phyloP scores from a whole-genome alignment of 2,888 invertebrate genomes.

The Druceiella hillmani region DNA sequence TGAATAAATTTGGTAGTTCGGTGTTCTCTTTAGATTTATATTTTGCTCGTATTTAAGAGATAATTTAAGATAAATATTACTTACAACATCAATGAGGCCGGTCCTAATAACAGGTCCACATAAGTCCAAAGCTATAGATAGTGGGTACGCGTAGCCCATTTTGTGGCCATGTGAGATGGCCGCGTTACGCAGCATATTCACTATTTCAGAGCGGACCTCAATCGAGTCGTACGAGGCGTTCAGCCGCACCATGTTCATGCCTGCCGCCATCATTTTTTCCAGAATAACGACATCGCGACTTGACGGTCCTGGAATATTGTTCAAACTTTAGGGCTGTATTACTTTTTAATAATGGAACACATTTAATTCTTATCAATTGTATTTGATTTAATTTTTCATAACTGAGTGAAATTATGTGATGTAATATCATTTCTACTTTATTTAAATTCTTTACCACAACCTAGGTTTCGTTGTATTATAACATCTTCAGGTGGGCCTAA shows the following conservation, averaged over 20 bases:
- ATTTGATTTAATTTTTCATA: no score
- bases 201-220: slow-evolving; percentile 39
- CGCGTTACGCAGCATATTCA: slow-evolving; percentile 41
- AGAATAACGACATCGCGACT: slow-evolving; percentile 35
- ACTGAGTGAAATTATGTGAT: no score
- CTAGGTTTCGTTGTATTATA: no score
- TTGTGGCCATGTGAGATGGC: slow-evolving; percentile 54
- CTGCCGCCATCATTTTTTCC: slow-evolving; percentile 45
- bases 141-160: slow-evolving; percentile 57
- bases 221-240: slow-evolving; percentile 39
- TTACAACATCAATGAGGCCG: slow-evolving; percentile 73
- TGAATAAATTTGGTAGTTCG: no score
- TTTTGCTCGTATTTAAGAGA: background rate
- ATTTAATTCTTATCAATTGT: no score
- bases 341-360: slow-evolving; percentile 7
- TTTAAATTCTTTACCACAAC: no score
- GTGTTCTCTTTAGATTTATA: no score
- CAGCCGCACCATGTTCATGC: slow-evolving; percentile 49
- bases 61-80: slow-evolving; percentile 25
- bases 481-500: no score
- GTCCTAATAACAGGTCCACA: slow-evolving; percentile 88
- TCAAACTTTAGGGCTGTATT: background rate
- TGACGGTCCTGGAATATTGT: slow-evolving; percentile 31
- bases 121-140: slow-evolving; percentile 82
- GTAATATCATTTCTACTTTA: no score